Evolutionary conservation across 2,113 vertebrate genomes (phyloP), one percentile per base, ranked within the genome.

Genomic region (Grammatotria lemairii): DNA sequence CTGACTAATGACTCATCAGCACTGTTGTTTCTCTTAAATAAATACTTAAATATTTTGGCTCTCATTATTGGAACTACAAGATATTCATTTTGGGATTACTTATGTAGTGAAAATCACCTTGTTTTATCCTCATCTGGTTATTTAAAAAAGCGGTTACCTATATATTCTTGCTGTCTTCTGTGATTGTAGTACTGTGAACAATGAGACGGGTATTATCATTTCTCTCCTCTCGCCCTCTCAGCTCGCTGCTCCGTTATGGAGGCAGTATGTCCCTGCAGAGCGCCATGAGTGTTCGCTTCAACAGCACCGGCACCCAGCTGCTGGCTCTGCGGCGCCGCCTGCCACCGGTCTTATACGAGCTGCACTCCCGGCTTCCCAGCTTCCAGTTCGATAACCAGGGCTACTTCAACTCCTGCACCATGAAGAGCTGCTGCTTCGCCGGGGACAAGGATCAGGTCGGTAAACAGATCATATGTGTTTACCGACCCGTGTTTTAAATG

Each of bases 321-420:
- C 96, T 99, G 92, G 98, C 98, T 0, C 94, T 99, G 93, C 97
- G 98, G 0, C 97, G 99, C 26, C 97, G 99, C 78, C 96, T 99
- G 57, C 98, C 98, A 1, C 99, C 99, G 0, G 99, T 99, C 63
- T 97, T 99, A 81, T 99, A 99, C 14, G 99, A 99, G 93, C 98
- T 99, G 81, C 98, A 99, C 95, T 99, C 98, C 5, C 97, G 98
- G 4, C 97, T 99, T 91, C 98, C 99, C 9, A 97, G 98, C 95
- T 99, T 98, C 96, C 98, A 99, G 97, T 99, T 99, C 11, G 98
- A 99, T 96, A 99, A 99, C 97, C 98, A 99, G 89, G 99, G 99
- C 5, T 99, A 99, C 96, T 99, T 99, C 96, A 99, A 99, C 93
- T 99, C 98, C 5, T 99, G 98, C 84, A 99, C 99, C 84, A 99